Conservation (phyloP, 2,888 invertebrate species). For the Galeopsomyia nigrocyanea region DNA sequence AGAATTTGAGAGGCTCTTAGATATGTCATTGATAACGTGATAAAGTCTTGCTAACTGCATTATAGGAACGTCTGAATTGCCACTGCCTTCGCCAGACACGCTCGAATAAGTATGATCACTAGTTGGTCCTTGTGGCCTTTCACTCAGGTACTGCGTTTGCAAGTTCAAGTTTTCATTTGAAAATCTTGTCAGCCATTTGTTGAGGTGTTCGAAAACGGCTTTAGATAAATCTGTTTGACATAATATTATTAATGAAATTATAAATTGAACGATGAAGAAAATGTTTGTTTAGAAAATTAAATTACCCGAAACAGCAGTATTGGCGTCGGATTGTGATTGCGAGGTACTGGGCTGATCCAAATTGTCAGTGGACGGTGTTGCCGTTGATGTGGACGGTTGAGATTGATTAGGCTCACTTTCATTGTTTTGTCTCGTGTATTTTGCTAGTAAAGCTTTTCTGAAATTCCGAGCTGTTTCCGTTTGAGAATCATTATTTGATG, state of each 20-base stretch:
- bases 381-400: slow-evolving; percentile 35
- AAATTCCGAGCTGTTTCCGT: slow-evolving; percentile 51
- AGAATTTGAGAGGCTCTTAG: slow-evolving; percentile 32
- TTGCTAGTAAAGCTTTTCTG: slow-evolving; percentile 56
- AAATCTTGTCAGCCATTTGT: slow-evolving; percentile 44
- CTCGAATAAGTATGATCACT: slow-evolving; percentile 60
- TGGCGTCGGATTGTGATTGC: slow-evolving; percentile 14
- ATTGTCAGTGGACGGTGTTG: not conserved
- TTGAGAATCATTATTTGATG: slow-evolving; percentile 46
- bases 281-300: not conserved
- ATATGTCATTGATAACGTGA: slow-evolving; percentile 51
- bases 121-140: slow-evolving; percentile 36
- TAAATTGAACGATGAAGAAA: not conserved
- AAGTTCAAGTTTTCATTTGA: slow-evolving; percentile 31
- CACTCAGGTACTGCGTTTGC: slow-evolving; percentile 12
- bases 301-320: slow-evolving; percentile 11
- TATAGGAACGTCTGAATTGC: slow-evolving; percentile 41
- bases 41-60: slow-evolving; percentile 53
- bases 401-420: slow-evolving; percentile 29
- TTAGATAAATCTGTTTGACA: slow-evolving; percentile 47
- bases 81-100: slow-evolving; percentile 28
- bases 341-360: slow-evolving; percentile 25
- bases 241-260: not conserved
- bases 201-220: slow-evolving; percentile 46
- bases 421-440: slow-evolving; percentile 55